phyloP scores from a whole-genome alignment of 2,113 vertebrate species.

The Lonchura striata region DNA sequence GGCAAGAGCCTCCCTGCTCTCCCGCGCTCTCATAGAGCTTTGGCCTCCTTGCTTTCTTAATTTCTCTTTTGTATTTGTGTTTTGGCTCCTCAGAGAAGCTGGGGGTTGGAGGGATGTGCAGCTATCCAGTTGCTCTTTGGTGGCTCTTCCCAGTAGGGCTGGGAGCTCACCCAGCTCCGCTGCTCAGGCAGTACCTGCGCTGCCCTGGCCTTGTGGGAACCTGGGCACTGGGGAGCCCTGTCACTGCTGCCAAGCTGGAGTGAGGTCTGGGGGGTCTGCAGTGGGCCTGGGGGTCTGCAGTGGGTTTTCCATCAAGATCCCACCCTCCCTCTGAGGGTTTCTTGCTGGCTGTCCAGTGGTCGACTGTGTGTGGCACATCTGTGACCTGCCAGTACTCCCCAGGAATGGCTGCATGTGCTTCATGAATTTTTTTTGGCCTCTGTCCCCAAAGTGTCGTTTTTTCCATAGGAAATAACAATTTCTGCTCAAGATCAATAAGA shows the following conservation, averaged over 20 bases:
- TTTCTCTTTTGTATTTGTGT: not conserved
- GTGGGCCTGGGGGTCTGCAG: not conserved
- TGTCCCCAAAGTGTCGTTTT: not conserved
- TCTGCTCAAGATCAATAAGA: conserved; percentile 53
- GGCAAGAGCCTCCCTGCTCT: rapidly evolving
- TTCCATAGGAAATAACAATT: conserved; percentile 42
- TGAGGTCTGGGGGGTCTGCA: not conserved
- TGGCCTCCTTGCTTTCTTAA: not conserved
- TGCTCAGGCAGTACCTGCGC: not conserved
- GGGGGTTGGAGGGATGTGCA: not conserved
- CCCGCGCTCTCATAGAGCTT: not conserved
- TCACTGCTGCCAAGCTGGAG: not conserved
- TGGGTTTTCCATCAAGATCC: not conserved
- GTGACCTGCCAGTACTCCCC: not conserved
- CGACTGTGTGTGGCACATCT: not conserved
- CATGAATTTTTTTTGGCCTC: not conserved
- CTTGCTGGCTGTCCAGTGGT: not conserved
- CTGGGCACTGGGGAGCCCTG: not conserved
- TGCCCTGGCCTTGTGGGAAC: too few relatives aligned
- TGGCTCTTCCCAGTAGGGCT: not conserved
- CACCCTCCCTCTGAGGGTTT: not conserved
- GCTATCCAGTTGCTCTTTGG: not conserved
- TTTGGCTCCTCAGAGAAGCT: not conserved
- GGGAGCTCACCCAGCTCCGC: not conserved
- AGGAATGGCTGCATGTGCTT: not conserved